Base-by-base conservation (phyloP, 2,113 vertebrate species). In the Gadus macrocephalus region DNA sequence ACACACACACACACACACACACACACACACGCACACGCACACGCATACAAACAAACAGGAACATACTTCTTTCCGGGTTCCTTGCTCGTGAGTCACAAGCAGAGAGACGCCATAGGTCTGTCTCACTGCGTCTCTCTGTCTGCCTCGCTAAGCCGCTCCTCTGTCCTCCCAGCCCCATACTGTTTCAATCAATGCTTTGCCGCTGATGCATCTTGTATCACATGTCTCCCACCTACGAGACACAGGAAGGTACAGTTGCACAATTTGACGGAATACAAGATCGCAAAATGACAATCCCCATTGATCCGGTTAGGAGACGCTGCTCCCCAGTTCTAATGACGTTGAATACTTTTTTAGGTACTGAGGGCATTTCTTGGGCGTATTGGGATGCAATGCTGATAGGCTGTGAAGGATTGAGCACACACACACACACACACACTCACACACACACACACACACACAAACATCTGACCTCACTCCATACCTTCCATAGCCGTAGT, bases 81-180 rank as follows among this genome's bases (percentile, higher is more conserved):
- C 82, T 80, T 69, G 49, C 78, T 78, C 66, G 70, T 89, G 85
- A 90, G 83, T 89, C 88, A 88, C 80, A 73, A 81, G 71, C 67
- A 85, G 42, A 49, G 42, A 49, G 86, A 89, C 85, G 83, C 88
- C 85, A 79, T 78, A 38, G 74, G 70, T 77, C 77, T 75, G 58
- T 78, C 68, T 56, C 67, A 82, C 78, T 82, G 80, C 83, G 83
- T 85, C 87, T 79, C 78, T 49, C 66, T 79, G 86, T 87, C 85
- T 84, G 67, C 75, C 80, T 76, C 79, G 77, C 86, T 83, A 88
- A 89, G 84, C 49, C 38, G 15, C 64, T 66, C 75, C 5, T 15
- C 66, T 38, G 70, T 77, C 79, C 72, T 72, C 77, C 79, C 62
- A 15, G 25, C 61, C 69, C 69, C 28, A 28, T 66, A 63, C 19